These are phyloP conservation scores for Pegoplata infirma DNA, from an alignment of 2,888 invertebrate genomes.

Conservation along the genomic window DNA sequence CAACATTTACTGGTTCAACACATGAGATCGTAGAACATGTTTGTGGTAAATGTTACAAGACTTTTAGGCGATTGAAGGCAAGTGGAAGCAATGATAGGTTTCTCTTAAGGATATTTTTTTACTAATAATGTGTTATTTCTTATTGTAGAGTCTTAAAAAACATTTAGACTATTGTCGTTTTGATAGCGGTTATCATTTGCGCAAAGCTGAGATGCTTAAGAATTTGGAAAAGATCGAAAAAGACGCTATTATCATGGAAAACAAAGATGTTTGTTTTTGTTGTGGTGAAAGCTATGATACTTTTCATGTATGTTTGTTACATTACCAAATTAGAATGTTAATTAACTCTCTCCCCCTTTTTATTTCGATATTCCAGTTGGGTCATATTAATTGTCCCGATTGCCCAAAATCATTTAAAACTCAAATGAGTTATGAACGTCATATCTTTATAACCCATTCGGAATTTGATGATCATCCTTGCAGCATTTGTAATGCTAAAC, in stretches of 20 bases:
- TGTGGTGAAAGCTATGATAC: slow-evolving; percentile 77
- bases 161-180: slow-evolving; percentile 75
- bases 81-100: slow-evolving; percentile 30
- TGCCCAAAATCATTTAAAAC: slow-evolving; percentile 88
- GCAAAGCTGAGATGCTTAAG: slow-evolving; percentile 74
- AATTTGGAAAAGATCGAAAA: slow-evolving; percentile 75
- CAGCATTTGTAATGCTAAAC: slow-evolving; percentile 83
- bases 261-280: slow-evolving; percentile 76
- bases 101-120: slow-evolving; percentile 3
- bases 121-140: not conserved
- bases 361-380: slow-evolving; percentile 70
- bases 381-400: slow-evolving; percentile 79
- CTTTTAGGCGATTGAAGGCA: slow-evolving; percentile 73
- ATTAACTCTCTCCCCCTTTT: too few relatives aligned
- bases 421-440: slow-evolving; percentile 82
- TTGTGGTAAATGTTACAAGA: slow-evolving; percentile 76
- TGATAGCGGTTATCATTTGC: slow-evolving; percentile 72
- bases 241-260: slow-evolving; percentile 74
- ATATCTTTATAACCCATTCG: slow-evolving; percentile 85
- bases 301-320: slow-evolving; percentile 72
- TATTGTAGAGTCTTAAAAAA: slow-evolving; percentile 70
- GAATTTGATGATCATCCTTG: slow-evolving; percentile 82
- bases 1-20: slow-evolving; percentile 63
- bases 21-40: slow-evolving; percentile 76
- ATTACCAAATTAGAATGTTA: not conserved